Evolutionary conservation across 2,113 vertebrate species (phyloP).

Genomic region (Pelmatolapia mariae): DNA sequence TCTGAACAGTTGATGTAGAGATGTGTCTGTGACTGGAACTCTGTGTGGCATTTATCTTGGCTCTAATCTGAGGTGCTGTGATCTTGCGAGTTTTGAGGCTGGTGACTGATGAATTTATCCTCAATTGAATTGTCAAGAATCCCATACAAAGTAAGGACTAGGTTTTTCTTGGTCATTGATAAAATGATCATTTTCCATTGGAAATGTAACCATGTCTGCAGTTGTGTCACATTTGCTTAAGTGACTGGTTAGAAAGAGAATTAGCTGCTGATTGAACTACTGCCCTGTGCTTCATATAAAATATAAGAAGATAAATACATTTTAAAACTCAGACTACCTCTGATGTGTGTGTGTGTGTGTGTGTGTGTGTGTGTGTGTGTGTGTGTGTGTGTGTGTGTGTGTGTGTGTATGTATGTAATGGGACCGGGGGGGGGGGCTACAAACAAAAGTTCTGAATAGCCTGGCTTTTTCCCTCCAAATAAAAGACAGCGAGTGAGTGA

Average conservation of each 20-base stretch:
- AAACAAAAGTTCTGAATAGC: constrained; percentile 59
- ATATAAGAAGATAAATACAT: neutral
- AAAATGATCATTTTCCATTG: neutral
- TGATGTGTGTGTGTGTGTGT: neutral
- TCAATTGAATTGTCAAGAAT: neutral
- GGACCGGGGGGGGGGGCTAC: neutral
- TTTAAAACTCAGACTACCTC: neutral
- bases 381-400: neutral
- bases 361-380: neutral
- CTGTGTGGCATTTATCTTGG: neutral
- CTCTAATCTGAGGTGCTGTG: neutral
- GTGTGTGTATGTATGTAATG: neutral
- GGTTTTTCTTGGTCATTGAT: neutral
- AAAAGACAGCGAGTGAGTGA: constrained; percentile 38
- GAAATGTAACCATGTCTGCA: neutral
- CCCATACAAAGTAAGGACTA: neutral
- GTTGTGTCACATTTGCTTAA: neutral
- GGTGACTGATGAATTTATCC: neutral
- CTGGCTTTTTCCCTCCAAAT: constrained; percentile 48
- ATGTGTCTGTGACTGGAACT: neutral
- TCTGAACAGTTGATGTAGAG: no score
- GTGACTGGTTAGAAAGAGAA: neutral
- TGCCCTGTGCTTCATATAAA: neutral
- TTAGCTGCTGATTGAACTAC: neutral
- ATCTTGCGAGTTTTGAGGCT: rapidly evolving